Conservation (phyloP, 2,888 invertebrate species). For the Drosophila meridionalis region DNA sequence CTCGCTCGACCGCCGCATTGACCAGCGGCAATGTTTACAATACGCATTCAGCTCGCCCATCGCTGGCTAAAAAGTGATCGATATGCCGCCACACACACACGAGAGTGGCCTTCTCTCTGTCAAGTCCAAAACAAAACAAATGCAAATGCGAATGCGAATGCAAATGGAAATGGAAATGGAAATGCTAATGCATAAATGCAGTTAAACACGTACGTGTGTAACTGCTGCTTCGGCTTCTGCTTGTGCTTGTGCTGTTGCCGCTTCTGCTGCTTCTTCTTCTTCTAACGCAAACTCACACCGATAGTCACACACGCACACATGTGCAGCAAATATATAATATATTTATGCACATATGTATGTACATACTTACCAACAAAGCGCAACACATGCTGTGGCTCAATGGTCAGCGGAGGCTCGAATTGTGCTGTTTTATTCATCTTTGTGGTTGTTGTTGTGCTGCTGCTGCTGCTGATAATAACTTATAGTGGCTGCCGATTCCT, state of each 20-base stretch:
- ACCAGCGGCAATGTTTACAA: conserved; percentile 45
- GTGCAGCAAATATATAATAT: conserved; percentile 46
- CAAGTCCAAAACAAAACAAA: conserved; percentile 53
- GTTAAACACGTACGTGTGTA: background rate
- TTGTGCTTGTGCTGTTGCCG: conserved; percentile 1
- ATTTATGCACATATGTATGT: background rate
- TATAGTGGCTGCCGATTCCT: conserved; percentile 21
- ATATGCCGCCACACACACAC: conserved; percentile 30
- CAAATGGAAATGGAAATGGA: conserved; percentile 19
- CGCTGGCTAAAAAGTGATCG: conserved; percentile 37
- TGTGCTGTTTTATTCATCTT: conserved; percentile 80
- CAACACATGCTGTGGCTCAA: conserved; percentile 95
- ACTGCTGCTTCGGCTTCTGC: conserved; percentile 5
- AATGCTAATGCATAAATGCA: conserved; percentile 20
- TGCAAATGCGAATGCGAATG: conserved; percentile 24
- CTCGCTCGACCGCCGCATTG: conserved; percentile 17
- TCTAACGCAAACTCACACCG: conserved; percentile 21
- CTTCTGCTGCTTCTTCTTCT: conserved; percentile 9
- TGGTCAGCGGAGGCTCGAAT: conserved; percentile 90
- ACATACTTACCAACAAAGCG: conserved; percentile 94
- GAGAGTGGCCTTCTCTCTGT: conserved; percentile 35
- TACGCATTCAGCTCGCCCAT: conserved; percentile 33
- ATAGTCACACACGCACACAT: background rate
- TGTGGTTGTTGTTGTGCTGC: conserved; percentile 19
- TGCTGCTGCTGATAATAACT: conserved; percentile 27